Percentiles rank a stretch among this genome's conserved stretches.
Evolutionary conservation across 2,113 vertebrate genomes (phyloP).

Genomic region (Myrmecobius fasciatus): DNA sequence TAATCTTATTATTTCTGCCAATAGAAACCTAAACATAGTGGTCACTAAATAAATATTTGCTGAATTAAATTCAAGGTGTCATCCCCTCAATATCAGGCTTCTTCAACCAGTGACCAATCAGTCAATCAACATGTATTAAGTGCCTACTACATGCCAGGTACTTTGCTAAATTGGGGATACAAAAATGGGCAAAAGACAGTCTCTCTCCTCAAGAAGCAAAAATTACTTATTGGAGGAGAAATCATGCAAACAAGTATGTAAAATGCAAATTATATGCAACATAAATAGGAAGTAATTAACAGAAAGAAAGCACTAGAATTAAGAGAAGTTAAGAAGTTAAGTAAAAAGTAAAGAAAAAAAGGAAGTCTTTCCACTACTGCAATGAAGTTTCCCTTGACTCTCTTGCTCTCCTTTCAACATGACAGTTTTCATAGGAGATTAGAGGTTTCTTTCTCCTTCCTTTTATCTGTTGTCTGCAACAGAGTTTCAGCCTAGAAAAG

Average conservation of each 20-base stretch:
- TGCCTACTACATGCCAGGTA: background rate
- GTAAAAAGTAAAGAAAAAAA: background rate
- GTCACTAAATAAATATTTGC: background rate
- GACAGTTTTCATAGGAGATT: background rate
- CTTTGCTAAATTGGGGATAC: background rate
- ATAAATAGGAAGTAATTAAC: background rate
- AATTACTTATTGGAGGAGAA: background rate
- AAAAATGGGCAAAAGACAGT: background rate
- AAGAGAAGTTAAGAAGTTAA: background rate
- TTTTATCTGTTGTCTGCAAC: background rate
- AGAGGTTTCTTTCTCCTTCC: background rate
- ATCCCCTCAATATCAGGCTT: background rate
- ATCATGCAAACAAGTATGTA: background rate
- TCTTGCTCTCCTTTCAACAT: background rate
- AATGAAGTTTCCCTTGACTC: background rate
- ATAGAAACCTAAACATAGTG: background rate
- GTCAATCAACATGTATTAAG: background rate
- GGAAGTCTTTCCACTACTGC: background rate
- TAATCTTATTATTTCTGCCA: background rate
- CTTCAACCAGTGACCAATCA: background rate
- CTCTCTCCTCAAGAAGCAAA: background rate
- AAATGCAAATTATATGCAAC: background rate
- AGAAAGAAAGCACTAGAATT: background rate
- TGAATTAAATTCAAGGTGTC: background rate
- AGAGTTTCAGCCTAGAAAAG: too few relatives aligned